Evolutionary conservation across 2,113 vertebrate species (phyloP).

Genomic region (Deroptyus accipitrinus): DNA sequence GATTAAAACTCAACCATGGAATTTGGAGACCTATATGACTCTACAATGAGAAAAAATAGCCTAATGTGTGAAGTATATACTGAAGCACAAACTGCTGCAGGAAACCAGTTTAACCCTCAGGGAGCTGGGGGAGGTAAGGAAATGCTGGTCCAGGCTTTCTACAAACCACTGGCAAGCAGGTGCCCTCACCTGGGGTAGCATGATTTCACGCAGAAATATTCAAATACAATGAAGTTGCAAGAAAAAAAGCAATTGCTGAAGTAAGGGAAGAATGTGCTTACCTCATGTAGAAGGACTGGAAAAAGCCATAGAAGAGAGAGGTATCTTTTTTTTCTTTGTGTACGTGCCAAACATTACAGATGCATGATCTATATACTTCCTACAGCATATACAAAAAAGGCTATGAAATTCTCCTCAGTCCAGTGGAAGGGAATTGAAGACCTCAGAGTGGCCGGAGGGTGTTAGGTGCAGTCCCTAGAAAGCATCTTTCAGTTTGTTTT

Average conservation of each 20-base stretch:
- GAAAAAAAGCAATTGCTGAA: not conserved
- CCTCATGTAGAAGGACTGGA: not conserved
- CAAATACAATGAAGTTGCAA: not conserved
- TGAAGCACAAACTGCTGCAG: not conserved
- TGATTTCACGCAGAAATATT: not conserved
- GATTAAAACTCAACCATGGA: not conserved
- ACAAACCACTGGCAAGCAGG: not conserved
- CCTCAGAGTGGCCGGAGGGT: accelerated
- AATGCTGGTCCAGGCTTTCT: not conserved
- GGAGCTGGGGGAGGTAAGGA: not conserved
- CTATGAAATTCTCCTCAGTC: not conserved
- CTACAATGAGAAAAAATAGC: not conserved
- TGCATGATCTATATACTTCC: not conserved
- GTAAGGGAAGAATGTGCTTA: not conserved
- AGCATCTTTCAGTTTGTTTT: not conserved
- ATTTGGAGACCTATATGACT: not conserved
- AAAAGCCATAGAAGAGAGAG: not conserved
- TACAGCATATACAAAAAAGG: accelerated
- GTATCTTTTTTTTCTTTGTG: not conserved
- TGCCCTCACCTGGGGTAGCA: not conserved
- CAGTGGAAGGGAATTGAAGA: not conserved
- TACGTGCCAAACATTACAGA: not conserved
- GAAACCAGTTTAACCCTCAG: not conserved
- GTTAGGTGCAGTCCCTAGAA: not conserved
- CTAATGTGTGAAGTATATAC: not conserved